phyloP scores from a whole-genome alignment of 2,888 invertebrate species.

The Drosophila pegasa region DNA sequence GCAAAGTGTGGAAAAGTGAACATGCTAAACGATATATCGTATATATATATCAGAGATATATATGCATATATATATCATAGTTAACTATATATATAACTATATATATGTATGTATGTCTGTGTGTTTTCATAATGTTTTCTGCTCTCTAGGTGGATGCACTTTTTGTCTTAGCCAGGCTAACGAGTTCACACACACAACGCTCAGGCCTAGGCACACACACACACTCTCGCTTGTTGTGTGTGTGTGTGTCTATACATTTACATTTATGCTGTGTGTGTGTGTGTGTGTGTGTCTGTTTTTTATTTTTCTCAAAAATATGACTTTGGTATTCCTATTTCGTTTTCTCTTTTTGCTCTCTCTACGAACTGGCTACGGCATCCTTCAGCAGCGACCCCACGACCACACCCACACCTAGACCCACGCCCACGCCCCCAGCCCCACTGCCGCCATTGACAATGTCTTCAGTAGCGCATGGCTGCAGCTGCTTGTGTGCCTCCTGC shows the following conservation, averaged over 20 bases:
- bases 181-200: constrained; percentile 24
- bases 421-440: constrained; percentile 20
- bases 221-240: neutral
- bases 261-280: constrained; percentile 4
- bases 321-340: constrained; percentile 76
- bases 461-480: constrained; percentile 7
- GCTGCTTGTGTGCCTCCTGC: constrained; percentile 11
- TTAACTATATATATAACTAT: constrained; percentile 17
- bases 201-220: constrained; percentile 3
- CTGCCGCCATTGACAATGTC: constrained; percentile 36
- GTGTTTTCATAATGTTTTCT: constrained; percentile 12
- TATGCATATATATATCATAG: constrained; percentile 24
- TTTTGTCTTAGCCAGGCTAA: constrained; percentile 59
- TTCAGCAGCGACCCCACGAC: constrained; percentile 50
- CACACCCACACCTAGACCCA: constrained; percentile 34
- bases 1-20: constrained; percentile 72
- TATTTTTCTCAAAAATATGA: constrained; percentile 81
- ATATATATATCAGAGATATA: constrained; percentile 26
- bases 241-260: constrained; percentile 31
- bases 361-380: constrained; percentile 65
- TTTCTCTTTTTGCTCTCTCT: constrained; percentile 36
- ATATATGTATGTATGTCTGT: constrained; percentile 19
- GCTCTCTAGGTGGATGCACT: constrained; percentile 41
- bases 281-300: constrained; percentile 46
- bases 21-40: constrained; percentile 51